phyloP scores from a whole-genome alignment of 2,888 invertebrate genomes.

The Dolichopus griseipennis region DNA sequence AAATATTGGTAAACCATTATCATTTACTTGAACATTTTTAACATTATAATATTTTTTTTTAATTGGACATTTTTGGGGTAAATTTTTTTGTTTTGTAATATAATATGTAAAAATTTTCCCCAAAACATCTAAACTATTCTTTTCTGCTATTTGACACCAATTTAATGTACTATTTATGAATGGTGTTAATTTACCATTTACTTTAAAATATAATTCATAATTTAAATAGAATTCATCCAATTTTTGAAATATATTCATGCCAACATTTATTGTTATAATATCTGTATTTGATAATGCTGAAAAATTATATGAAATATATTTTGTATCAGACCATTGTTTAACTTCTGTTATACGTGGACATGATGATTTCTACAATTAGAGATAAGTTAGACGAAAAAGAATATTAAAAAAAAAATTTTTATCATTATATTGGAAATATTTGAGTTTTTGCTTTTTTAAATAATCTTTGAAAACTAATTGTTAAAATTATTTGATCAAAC shows the following conservation, averaged over 20 bases:
- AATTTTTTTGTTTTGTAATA: neutral
- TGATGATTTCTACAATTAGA: neutral
- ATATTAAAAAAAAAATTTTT: too few species aligned
- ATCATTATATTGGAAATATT: too few species aligned
- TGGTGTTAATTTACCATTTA: neutral
- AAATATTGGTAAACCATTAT: neutral
- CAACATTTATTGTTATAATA: neutral
- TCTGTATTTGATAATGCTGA: neutral
- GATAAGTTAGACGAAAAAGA: too few species aligned
- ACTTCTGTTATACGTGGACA: neutral
- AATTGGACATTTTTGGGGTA: neutral
- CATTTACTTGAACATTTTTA: neutral
- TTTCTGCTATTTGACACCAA: neutral
- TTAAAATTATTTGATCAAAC: too few species aligned
- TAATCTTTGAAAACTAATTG: too few species aligned
- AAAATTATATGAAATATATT: neutral
- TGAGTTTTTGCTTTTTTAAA: too few species aligned
- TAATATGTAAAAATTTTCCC: neutral
- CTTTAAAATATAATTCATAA: constrained; percentile 1
- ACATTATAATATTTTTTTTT: neutral
- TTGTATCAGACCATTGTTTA: neutral
- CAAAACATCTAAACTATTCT: neutral
- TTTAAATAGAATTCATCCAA: neutral
- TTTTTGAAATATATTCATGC: neutral
- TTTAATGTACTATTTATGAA: neutral